Conservation (phyloP, 2,113 vertebrate genomes). For the Carassius auratus region DNA sequence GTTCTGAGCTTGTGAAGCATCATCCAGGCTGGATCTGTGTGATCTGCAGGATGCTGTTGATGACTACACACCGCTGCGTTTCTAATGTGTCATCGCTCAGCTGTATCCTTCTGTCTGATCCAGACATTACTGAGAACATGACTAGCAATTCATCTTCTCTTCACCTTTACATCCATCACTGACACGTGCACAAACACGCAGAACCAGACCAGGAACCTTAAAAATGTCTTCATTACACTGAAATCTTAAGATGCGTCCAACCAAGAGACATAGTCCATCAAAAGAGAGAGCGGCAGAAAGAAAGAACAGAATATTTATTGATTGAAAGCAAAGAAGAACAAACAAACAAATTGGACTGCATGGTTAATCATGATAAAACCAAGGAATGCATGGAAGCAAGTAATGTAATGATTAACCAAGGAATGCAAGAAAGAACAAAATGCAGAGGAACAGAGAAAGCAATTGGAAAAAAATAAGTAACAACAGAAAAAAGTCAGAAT, state of each 20-base stretch:
- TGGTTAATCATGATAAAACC: not conserved
- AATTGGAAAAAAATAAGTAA: no score
- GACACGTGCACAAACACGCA: not conserved
- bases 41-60: conserved; percentile 15
- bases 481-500: not conserved
- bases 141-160: conserved; percentile 25
- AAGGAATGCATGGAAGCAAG: not conserved
- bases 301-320: not conserved
- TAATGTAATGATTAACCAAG: no score
- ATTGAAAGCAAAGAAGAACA: not conserved
- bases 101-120: conserved; percentile 13
- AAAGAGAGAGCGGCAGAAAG: not conserved
- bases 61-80: conserved; percentile 40
- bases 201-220: not conserved
- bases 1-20: not conserved
- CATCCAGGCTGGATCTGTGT: not conserved
- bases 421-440: no score
- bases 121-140: not conserved
- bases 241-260: not conserved
- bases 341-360: not conserved
- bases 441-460: no score
- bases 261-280: not conserved
- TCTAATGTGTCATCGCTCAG: conserved; percentile 43
- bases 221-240: not conserved
- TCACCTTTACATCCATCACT: conserved; percentile 20